phyloP scores from a whole-genome alignment of 1,140 invertebrate genomes.

The Eueides isabella region DNA sequence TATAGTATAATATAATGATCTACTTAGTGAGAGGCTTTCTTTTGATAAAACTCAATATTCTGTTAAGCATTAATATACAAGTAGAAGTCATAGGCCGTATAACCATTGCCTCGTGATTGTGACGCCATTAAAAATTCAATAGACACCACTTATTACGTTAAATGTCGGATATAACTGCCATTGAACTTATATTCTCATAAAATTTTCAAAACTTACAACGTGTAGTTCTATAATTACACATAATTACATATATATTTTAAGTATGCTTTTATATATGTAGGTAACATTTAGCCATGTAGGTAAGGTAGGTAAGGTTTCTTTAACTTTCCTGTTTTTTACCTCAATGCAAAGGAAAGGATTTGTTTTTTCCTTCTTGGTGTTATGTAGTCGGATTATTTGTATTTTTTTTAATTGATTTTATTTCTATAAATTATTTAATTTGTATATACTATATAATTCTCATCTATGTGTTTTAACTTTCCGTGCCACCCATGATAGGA shows the following conservation, averaged over 20 bases:
- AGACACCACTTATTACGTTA: background rate
- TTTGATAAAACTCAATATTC: background rate
- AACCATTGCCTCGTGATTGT: background rate
- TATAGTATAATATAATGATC: background rate
- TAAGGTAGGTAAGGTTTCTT: no score
- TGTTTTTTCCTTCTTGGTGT: no score
- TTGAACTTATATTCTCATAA: background rate
- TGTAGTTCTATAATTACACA: background rate
- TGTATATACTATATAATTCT: no score
- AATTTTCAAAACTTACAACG: background rate
- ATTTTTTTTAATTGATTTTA: no score
- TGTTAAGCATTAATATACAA: background rate
- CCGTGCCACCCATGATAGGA: no score
- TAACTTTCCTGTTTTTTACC: no score
- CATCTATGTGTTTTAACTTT: no score
- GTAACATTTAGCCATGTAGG: no score
- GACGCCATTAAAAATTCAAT: slow-evolving; percentile 11
- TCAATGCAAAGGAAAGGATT: no score
- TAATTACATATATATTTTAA: background rate
- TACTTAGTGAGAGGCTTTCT: background rate
- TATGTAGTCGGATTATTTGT: no score
- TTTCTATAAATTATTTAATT: no score
- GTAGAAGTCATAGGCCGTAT: slow-evolving; percentile 6
- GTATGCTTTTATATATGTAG: no score
- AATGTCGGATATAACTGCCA: slow-evolving; percentile 1